These are phyloP conservation scores for Deilephila elpenor DNA, from an alignment of 2,888 invertebrate genomes.

Conservation along the genomic window DNA sequence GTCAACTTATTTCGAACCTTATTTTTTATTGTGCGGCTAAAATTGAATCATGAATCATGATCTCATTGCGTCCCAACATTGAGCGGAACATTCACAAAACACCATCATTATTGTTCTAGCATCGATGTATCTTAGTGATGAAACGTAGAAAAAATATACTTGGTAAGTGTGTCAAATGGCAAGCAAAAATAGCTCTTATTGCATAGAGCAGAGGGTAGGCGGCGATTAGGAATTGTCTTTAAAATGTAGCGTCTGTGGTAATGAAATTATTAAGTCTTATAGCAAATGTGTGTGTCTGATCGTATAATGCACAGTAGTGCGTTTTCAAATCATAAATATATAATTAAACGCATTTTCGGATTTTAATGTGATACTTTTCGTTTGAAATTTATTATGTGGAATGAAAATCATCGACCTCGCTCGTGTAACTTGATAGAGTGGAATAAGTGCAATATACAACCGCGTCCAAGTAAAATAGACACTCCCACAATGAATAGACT, in stretches of 20 bases:
- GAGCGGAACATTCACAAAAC: conserved; percentile 4
- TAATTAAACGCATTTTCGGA: background rate
- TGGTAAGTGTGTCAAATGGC: background rate
- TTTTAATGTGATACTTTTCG: background rate
- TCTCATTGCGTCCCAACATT: conserved; percentile 10
- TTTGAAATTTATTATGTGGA: too few relatives aligned
- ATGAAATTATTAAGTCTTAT: background rate
- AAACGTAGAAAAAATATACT: background rate
- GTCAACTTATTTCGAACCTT: too few relatives aligned
- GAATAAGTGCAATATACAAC: too few relatives aligned
- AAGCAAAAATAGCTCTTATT: background rate
- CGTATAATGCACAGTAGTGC: background rate
- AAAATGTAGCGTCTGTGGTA: background rate
- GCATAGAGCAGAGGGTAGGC: background rate
- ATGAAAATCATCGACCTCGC: too few relatives aligned
- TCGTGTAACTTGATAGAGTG: too few relatives aligned
- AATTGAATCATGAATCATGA: background rate
- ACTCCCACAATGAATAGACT: too few relatives aligned
- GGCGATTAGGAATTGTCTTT: background rate
- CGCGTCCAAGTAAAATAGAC: too few relatives aligned
- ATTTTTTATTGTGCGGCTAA: background rate
- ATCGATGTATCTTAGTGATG: conserved; percentile 4
- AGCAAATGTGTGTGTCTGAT: background rate
- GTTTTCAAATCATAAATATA: background rate
- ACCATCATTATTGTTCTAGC: conserved; percentile 10